Percentiles rank a stretch among this genome's conserved stretches.
Conservation (phyloP, 2,797 vertebrate species). For the Pangasius mekongensis region DNA sequence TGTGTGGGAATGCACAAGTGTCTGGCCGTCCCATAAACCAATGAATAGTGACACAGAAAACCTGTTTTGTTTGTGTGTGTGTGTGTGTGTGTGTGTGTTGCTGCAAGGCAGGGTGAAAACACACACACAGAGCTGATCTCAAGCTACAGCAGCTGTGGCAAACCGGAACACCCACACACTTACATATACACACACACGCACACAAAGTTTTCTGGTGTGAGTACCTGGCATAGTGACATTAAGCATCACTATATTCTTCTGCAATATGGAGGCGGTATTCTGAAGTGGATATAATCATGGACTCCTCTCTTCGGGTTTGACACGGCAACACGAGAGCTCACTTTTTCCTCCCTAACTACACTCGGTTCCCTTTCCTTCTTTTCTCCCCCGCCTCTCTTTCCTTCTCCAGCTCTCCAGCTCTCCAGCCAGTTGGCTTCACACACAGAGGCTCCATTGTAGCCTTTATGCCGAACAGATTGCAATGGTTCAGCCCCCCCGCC, state of each 20-base stretch:
- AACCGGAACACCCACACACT: neutral
- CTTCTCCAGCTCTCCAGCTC: conserved; percentile 46
- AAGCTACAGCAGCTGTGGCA: neutral
- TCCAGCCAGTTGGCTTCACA: conserved; percentile 60
- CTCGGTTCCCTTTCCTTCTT: neutral
- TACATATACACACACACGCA: neutral
- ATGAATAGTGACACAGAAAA: conserved; percentile 7
- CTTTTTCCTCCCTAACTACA: conserved; percentile 29
- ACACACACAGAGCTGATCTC: neutral
- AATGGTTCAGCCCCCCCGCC: conserved; percentile 49
- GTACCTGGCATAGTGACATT: neutral
- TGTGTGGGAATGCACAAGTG: neutral
- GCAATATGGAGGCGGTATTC: neutral
- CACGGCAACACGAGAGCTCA: conserved; percentile 32
- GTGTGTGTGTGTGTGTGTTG: neutral
- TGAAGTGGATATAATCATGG: neutral
- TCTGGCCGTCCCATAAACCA: neutral
- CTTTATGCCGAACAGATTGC: conserved; percentile 76
- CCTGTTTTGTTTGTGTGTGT: neutral
- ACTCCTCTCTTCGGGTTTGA: neutral
- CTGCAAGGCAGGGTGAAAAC: neutral
- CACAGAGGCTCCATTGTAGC: conserved; percentile 77
- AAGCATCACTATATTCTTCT: neutral
- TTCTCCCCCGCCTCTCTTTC: conserved; percentile 21
- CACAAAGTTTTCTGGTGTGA: neutral